Conservation (phyloP, 2,797 vertebrate genomes). For the Megalops cyprinoides region DNA sequence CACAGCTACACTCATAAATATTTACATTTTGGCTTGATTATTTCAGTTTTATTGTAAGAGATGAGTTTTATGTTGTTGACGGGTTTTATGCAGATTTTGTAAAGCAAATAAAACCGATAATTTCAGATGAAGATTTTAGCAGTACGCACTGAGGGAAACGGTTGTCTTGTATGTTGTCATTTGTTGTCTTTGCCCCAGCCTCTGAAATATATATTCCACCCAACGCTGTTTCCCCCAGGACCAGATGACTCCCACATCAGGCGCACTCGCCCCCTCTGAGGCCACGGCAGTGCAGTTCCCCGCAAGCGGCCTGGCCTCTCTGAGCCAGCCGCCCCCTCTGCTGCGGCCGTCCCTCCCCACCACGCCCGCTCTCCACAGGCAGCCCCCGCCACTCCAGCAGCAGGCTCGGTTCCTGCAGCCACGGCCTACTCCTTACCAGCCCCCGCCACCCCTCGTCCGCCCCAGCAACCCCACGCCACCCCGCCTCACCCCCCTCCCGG, state of each 20-base stretch:
- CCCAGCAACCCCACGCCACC: slow-evolving; percentile 90
- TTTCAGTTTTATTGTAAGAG: neutral
- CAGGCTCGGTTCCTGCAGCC: no score
- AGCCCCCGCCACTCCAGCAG: slow-evolving; percentile 96
- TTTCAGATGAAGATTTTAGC: neutral
- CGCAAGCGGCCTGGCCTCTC: slow-evolving; percentile 70
- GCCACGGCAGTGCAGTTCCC: slow-evolving; percentile 72
- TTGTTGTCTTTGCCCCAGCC: slow-evolving; percentile 37
- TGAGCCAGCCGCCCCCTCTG: slow-evolving; percentile 94
- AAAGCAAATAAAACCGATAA: no score
- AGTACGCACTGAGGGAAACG: no score
- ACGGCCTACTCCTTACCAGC: slow-evolving; percentile 87
- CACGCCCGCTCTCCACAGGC: slow-evolving; percentile 91
- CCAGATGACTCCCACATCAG: slow-evolving; percentile 78
- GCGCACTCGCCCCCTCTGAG: slow-evolving; percentile 81
- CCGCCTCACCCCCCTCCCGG: slow-evolving; percentile 89
- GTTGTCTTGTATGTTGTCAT: neutral
- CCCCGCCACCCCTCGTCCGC: slow-evolving; percentile 92
- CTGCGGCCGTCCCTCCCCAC: slow-evolving; percentile 90
- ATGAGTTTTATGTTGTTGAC: neutral
- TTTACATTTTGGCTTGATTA: no score
- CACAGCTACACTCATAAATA: no score
- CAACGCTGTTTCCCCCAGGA: slow-evolving; percentile 58
- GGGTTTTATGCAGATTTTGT: neutral
- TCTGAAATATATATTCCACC: slow-evolving; percentile 41